Evolutionary conservation across 2,113 vertebrate genomes (phyloP), one percentile per base, ranked within the genome.

Genomic region (Fulica atra): DNA sequence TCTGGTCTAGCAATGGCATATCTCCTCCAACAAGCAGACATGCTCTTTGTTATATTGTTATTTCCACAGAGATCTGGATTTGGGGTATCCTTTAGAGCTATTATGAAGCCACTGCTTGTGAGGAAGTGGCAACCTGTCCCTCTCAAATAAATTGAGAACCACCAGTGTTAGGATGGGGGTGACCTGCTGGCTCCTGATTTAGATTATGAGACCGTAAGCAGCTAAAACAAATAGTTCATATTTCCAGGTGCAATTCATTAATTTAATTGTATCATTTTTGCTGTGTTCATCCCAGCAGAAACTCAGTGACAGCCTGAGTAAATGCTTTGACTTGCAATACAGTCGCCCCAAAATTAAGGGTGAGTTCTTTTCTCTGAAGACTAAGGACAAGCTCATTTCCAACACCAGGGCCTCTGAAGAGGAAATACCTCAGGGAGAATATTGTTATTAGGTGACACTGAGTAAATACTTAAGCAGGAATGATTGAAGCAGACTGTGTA

Each of bases 401-500:
- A 76, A 61, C n/a, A 76, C 24, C 40, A 81, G 42, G 61, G 68
- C 28, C 78, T 76, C 93, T 88, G 71, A 84, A 92, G 63, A 92
- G 83, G 86, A 93, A 95, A 82, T 44, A 71, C 76, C 56, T 91
- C 72, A 61, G 66, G 53, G 83, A 93, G 70, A 93, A 96, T 94
- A 95, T 53, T 92, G 72, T 95, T 95, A 93, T 92, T 92, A 81
- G 57, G 63, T 93, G 88, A 91, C 80, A 78, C 36, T 81, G 88
- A 97, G 89, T 24, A 96, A 95, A 95, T 74, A 89, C 79, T 71
- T 86, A 81, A 96, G 81, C 89, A 89, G 61, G 69, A 93, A 28
- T 74, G 92, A 97, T 35, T 82, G 92, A 95, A 95, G 73, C 54
- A 65, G 86, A 78, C 53, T 83, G 35, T 24, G 48, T 66, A 97